Evolutionary conservation across 2,113 vertebrate genomes (phyloP).

Genomic region (Cavia aperea): DNA sequence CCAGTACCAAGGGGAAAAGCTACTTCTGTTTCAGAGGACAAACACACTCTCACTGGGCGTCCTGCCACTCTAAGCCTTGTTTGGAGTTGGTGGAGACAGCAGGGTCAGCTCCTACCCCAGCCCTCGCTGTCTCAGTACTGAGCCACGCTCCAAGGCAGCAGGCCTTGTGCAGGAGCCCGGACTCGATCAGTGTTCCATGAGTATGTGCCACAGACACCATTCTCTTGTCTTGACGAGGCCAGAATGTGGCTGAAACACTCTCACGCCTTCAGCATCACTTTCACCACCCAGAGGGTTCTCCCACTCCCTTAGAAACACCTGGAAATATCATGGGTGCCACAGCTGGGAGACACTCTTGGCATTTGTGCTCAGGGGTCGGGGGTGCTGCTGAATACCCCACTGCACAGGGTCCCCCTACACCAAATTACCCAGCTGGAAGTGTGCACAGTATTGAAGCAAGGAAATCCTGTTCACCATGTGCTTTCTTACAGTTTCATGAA

Average conservation of each 20-base stretch:
- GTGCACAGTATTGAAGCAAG: fast-evolving
- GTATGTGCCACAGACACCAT: not conserved
- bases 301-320: not conserved
- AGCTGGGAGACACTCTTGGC: not conserved
- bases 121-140: no score
- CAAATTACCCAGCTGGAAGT: not conserved
- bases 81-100: not conserved
- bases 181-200: not conserved
- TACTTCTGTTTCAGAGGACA: not conserved
- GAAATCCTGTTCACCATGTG: not conserved
- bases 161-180: not conserved
- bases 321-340: not conserved
- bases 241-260: not conserved
- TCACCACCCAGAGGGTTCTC: not conserved
- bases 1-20: not conserved
- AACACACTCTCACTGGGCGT: not conserved
- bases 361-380: not conserved
- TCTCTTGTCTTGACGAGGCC: not conserved
- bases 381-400: not conserved
- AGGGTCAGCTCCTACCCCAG: not conserved
- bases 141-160: not conserved
- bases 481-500: not conserved
- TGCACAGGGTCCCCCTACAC: no score
- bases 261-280: not conserved
- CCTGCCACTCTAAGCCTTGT: not conserved